A percentile compares a stretch with the other conserved stretches of the same genome.
Evolutionary conservation across 1,140 invertebrate genomes (phyloP).

Genomic region (Arctopsyche grandis): DNA sequence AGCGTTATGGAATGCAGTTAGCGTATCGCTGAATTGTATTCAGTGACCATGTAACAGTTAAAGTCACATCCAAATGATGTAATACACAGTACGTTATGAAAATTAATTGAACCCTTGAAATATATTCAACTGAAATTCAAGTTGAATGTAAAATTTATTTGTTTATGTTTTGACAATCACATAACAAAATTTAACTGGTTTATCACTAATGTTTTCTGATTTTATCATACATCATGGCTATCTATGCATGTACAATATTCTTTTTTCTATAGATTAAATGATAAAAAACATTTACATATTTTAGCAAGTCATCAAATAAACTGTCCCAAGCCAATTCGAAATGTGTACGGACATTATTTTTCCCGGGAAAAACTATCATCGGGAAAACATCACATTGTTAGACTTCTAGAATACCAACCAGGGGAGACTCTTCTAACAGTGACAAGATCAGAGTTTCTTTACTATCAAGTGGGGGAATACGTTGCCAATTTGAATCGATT

Average conservation of each 20-base stretch:
- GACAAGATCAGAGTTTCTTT: constrained; percentile 67
- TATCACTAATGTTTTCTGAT: too few species aligned
- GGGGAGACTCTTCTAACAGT: constrained; percentile 75
- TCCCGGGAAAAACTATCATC: constrained; percentile 67
- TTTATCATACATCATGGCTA: too few species aligned
- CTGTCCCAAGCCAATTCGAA: constrained; percentile 76
- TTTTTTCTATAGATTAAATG: neutral
- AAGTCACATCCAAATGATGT: constrained; percentile 17
- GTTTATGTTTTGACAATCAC: too few species aligned
- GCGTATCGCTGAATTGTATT: neutral
- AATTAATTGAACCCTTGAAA: neutral
- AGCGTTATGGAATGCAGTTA: neutral
- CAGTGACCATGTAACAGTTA: constrained; percentile 17
- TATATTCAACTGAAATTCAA: too few species aligned
- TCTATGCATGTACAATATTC: too few species aligned
- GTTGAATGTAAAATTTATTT: too few species aligned
- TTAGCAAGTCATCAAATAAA: constrained; percentile 68
- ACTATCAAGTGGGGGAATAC: constrained; percentile 77
- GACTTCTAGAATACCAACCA: constrained; percentile 77
- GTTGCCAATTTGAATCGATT: constrained; percentile 74
- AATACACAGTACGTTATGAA: neutral
- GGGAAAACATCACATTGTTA: constrained; percentile 71
- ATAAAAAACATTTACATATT: neutral
- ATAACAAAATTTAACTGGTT: too few species aligned
- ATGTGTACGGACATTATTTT: constrained; percentile 71